phyloP scores from a whole-genome alignment of 1,140 invertebrate species.

The Neuroterus valhalla region DNA sequence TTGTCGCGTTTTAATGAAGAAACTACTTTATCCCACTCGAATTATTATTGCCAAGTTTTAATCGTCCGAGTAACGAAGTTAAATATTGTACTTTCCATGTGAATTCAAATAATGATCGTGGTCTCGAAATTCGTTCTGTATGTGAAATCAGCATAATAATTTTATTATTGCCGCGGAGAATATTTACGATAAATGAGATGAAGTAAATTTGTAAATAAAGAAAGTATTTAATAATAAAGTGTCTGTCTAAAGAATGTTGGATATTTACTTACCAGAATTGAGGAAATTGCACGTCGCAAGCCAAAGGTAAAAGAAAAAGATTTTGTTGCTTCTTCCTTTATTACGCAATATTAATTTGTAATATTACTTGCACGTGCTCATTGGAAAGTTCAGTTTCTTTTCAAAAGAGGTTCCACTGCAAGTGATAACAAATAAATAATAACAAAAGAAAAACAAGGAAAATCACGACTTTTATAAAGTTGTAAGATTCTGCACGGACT shows the following conservation, averaged over 20 bases:
- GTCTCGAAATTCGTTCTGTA: conserved; percentile 15
- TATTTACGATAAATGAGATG: conserved; percentile 48
- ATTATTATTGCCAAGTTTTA: no score
- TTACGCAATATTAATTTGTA: conserved; percentile 51
- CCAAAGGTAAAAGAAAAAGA: neutral
- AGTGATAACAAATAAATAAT: conserved; percentile 71
- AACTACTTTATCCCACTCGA: no score
- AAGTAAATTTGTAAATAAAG: conserved; percentile 70
- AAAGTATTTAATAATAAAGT: conserved; percentile 65
- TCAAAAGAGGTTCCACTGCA: conserved; percentile 48
- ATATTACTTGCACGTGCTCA: conserved; percentile 52
- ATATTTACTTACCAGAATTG: neutral
- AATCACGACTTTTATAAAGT: conserved; percentile 50
- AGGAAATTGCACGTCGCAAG: neutral
- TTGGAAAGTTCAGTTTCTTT: conserved; percentile 40
- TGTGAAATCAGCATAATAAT: conserved; percentile 45
- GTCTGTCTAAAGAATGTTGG: neutral
- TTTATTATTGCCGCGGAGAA: conserved; percentile 53
- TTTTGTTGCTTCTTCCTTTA: conserved; percentile 21
- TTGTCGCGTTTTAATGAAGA: neutral
- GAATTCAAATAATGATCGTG: no score
- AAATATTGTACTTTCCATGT: no score
- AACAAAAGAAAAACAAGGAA: conserved; percentile 69
- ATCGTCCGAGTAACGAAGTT: no score
- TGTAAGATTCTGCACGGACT: neutral